Evolutionary conservation across 2,888 invertebrate species (phyloP).

Genomic region (Chalcosyrphus nemorum): DNA sequence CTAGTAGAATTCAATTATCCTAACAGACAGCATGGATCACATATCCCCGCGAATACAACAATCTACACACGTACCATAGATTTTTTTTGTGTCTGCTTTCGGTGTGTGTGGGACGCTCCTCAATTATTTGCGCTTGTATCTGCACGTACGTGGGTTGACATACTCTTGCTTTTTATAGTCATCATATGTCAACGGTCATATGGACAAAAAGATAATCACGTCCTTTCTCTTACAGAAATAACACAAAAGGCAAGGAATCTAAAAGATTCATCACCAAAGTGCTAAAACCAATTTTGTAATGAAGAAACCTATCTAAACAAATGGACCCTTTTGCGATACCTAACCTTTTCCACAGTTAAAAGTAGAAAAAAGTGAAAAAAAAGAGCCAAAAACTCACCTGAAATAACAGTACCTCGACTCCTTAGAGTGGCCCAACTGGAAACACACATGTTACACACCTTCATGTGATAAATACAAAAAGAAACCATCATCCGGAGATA

Average conservation of each 20-base stretch:
- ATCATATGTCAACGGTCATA: slow-evolving; percentile 54
- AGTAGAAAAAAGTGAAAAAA: neutral
- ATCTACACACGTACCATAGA: slow-evolving; percentile 9
- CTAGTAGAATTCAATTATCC: slow-evolving; percentile 16
- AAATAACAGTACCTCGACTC: slow-evolving; percentile 64
- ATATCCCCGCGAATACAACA: neutral
- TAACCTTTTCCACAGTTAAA: neutral
- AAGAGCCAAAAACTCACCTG: slow-evolving; percentile 29
- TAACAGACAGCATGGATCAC: neutral
- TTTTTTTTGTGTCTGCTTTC: slow-evolving; percentile 45
- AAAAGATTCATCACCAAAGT: slow-evolving; percentile 33
- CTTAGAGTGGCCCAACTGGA: slow-evolving; percentile 22
- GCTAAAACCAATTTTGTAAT: slow-evolving; percentile 2
- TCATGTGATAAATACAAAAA: slow-evolving; percentile 19
- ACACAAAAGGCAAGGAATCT: no score
- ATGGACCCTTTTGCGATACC: neutral
- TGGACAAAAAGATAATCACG: neutral
- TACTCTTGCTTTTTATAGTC: slow-evolving; percentile 35
- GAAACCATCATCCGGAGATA: slow-evolving; percentile 1
- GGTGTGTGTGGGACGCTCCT: slow-evolving; percentile 60
- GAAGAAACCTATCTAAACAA: neutral
- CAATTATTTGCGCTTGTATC: slow-evolving; percentile 31
- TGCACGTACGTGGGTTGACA: slow-evolving; percentile 53
- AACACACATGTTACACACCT: slow-evolving; percentile 58
- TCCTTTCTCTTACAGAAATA: neutral